Percentiles rank a stretch among this genome's conserved stretches.
Conservation (phyloP, 2,888 invertebrate genomes). For the Reticulitermes lucifugus region DNA sequence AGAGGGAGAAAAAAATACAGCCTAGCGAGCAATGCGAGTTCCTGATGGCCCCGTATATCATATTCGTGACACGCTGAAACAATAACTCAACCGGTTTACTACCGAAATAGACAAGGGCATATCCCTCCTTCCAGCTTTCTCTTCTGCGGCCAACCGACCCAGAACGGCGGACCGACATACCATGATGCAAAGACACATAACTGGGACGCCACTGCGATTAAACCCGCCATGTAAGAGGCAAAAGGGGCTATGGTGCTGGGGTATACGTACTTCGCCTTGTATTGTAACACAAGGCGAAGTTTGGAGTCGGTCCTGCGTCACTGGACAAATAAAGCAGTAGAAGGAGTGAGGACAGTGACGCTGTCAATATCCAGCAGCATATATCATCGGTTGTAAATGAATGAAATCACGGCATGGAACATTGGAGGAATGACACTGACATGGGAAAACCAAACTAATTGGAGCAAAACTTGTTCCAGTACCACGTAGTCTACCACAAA, state of each 20-base stretch:
- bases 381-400: too few species aligned
- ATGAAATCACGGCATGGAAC: too few species aligned
- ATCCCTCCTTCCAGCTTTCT: conserved; percentile 30
- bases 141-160: conserved; percentile 37
- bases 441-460: too few species aligned
- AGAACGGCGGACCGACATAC: conserved; percentile 5
- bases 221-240: neutral
- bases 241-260: neutral
- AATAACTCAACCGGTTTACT: conserved; percentile 64
- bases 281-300: too few species aligned
- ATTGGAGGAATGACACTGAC: too few species aligned
- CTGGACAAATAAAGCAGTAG: too few species aligned
- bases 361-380: too few species aligned
- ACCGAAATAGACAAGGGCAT: conserved; percentile 61
- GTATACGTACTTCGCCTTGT: too few species aligned
- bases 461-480: too few species aligned
- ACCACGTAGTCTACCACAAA: too few species aligned
- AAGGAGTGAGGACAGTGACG: too few species aligned
- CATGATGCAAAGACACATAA: conserved; percentile 35
- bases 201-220: conserved; percentile 40
- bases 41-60: conserved; percentile 63
- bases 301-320: too few species aligned
- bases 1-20: conserved; percentile 42
- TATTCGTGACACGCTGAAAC: conserved; percentile 63
- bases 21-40: conserved; percentile 40